Conservation (phyloP, 2,888 invertebrate genomes). For the Acanthoscelides obtectus region DNA sequence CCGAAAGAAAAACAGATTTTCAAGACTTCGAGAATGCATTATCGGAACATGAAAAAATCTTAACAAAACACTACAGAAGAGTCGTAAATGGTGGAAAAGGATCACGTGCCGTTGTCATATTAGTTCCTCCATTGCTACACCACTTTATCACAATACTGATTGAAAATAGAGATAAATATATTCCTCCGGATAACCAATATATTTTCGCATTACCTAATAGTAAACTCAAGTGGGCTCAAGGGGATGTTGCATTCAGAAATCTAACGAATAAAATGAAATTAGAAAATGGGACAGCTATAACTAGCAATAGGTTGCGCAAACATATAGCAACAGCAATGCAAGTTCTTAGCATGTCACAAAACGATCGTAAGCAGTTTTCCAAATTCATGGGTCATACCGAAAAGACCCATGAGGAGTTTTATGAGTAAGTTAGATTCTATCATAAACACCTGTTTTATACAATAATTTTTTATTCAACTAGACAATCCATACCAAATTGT, state of each 20-base stretch:
- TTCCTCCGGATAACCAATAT: slow-evolving; percentile 28
- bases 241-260: slow-evolving; percentile 27
- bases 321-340: slow-evolving; percentile 30
- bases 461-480: too few relatives aligned
- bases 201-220: slow-evolving; percentile 28
- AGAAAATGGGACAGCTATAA: slow-evolving; percentile 22
- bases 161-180: slow-evolving; percentile 25
- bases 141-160: slow-evolving; percentile 23
- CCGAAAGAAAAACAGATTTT: slow-evolving; percentile 15
- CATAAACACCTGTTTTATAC: too few relatives aligned
- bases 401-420: slow-evolving; percentile 23
- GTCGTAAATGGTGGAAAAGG: slow-evolving; percentile 31
- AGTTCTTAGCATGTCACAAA: slow-evolving; percentile 24
- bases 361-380: slow-evolving; percentile 20
- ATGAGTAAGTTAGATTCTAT: slow-evolving; percentile 18
- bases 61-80: slow-evolving; percentile 28
- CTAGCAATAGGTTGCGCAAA: slow-evolving; percentile 28
- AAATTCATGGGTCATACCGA: slow-evolving; percentile 25
- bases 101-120: slow-evolving; percentile 29
- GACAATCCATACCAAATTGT: not conserved
- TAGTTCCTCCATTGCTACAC: slow-evolving; percentile 27
- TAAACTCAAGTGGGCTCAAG: slow-evolving; percentile 28
- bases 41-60: slow-evolving; percentile 22
- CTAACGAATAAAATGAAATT: slow-evolving; percentile 24
- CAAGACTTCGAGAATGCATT: slow-evolving; percentile 24